A percentile compares a stretch with the other conserved stretches of the same genome.
These are phyloP conservation scores for Collichthys lucidus DNA, from an alignment of 2,113 vertebrate species.

Conservation along the genomic window DNA sequence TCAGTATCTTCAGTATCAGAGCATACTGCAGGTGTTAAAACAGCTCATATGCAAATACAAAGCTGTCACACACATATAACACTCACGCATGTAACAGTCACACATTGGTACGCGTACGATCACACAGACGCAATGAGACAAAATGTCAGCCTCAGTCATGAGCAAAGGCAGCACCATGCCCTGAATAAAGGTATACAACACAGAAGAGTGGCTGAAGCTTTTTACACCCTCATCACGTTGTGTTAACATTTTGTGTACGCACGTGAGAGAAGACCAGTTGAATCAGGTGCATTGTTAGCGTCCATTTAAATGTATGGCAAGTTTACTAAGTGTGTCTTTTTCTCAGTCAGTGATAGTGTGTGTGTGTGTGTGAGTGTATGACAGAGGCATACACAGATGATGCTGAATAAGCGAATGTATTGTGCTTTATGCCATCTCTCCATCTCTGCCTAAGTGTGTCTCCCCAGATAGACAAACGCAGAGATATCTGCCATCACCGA, in stretches of 20 bases:
- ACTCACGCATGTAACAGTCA: neutral
- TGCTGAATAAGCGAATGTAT: slow-evolving; percentile 64
- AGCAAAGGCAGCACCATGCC: slow-evolving; percentile 19
- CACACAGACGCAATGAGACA: neutral
- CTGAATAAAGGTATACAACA: neutral
- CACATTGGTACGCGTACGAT: slow-evolving; percentile 9
- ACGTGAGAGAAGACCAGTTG: slow-evolving; percentile 10
- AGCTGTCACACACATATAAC: neutral
- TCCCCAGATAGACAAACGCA: slow-evolving; percentile 43
- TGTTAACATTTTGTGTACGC: neutral
- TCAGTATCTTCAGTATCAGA: neutral
- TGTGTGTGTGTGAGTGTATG: slow-evolving; percentile 4
- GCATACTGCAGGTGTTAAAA: slow-evolving; percentile 45
- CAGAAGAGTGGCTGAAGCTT: neutral
- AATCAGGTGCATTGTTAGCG: slow-evolving; percentile 14
- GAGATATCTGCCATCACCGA: slow-evolving; percentile 64
- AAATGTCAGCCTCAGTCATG: slow-evolving; percentile 43
- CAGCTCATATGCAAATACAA: slow-evolving; percentile 53
- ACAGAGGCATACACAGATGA: slow-evolving; percentile 26
- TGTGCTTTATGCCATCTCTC: slow-evolving; percentile 58
- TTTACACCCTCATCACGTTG: slow-evolving; percentile 5
- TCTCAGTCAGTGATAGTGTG: slow-evolving; percentile 9
- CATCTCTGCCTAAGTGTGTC: slow-evolving; percentile 55
- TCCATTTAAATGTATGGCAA: slow-evolving; percentile 10
- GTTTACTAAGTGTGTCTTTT: slow-evolving; percentile 13